Conservation (phyloP, 2,797 vertebrate species). For the Benthosema pterotum region DNA sequence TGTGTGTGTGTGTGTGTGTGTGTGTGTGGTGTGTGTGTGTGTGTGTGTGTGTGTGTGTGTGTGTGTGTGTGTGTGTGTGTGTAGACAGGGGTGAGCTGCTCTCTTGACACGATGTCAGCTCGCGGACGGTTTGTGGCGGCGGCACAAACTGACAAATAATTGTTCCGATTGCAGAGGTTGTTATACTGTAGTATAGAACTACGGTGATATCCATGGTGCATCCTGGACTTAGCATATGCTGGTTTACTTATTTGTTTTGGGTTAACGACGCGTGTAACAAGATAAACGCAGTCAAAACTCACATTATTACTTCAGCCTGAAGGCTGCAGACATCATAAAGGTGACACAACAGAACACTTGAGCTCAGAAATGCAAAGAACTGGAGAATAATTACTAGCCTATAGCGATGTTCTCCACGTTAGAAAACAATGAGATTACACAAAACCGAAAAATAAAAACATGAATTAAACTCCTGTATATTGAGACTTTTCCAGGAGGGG, state of each 20-base stretch:
- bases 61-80: too few species aligned
- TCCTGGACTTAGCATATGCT: too few species aligned
- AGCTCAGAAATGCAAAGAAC: constrained; percentile 42
- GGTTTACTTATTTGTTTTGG: constrained; percentile 25
- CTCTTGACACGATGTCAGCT: constrained; percentile 54
- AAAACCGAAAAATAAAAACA: too few species aligned
- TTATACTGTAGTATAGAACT: constrained; percentile 4
- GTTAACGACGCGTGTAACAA: too few species aligned
- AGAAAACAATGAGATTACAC: constrained; percentile 28
- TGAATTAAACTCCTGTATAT: too few species aligned
- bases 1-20: too few species aligned
- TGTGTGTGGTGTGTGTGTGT: too few species aligned
- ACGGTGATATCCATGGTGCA: too few species aligned
- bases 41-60: too few species aligned
- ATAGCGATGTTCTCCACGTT: constrained; percentile 24
- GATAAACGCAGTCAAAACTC: too few species aligned
- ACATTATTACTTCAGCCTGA: constrained; percentile 33
- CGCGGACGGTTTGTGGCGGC: constrained; percentile 34
- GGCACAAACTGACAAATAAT: constrained; percentile 27
- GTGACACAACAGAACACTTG: constrained; percentile 9
- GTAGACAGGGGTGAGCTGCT: constrained; percentile 10
- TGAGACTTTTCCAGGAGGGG: too few species aligned
- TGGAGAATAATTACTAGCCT: constrained; percentile 28
- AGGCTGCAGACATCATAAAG: constrained; percentile 18
- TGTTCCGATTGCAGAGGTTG: constrained; percentile 40